Conservation (phyloP, 2,888 invertebrate genomes). For the Dicycla oo region DNA sequence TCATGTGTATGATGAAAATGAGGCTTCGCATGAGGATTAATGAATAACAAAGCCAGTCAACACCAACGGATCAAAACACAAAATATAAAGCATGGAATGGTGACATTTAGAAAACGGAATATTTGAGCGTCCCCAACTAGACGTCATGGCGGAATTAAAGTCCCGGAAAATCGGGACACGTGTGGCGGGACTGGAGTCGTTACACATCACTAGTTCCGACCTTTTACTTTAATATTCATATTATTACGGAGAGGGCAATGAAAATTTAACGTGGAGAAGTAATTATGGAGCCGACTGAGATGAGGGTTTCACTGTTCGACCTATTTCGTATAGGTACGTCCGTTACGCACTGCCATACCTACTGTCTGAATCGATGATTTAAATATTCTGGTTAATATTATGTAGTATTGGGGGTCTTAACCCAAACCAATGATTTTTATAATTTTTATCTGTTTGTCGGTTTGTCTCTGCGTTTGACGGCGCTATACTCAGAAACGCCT, state of each 20-base stretch:
- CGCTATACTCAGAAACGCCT: too few species aligned
- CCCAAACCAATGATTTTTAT: too few species aligned
- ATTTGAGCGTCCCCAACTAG: conserved; percentile 61
- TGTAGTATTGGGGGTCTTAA: too few species aligned
- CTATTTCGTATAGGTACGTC: conserved; percentile 55
- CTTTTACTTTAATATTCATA: conserved; percentile 70
- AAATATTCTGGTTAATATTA: conserved; percentile 7
- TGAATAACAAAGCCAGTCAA: conserved; percentile 53
- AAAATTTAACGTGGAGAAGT: conserved; percentile 67
- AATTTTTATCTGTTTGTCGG: too few species aligned
- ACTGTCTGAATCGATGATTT: conserved; percentile 42
- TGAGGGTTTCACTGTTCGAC: conserved; percentile 60
- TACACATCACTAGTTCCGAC: conserved; percentile 66
- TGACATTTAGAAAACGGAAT: conserved; percentile 61
- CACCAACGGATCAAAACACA: conserved; percentile 57
- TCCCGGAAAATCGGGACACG: conserved; percentile 66
- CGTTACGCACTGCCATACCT: conserved; percentile 25
- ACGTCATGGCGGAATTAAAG: conserved; percentile 60
- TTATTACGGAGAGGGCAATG: conserved; percentile 67
- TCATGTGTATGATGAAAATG: conserved; percentile 21
- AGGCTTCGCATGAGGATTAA: conserved; percentile 46
- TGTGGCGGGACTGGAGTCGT: conserved; percentile 54
- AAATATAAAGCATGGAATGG: conserved; percentile 49
- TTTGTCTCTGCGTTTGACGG: too few species aligned
- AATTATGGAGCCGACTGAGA: conserved; percentile 65